A percentile compares a stretch with the other conserved stretches of the same genome.
Conservation (phyloP, 35 echinoderm and acorn worm species). For the Hemicentrotus pulcherrimus region DNA sequence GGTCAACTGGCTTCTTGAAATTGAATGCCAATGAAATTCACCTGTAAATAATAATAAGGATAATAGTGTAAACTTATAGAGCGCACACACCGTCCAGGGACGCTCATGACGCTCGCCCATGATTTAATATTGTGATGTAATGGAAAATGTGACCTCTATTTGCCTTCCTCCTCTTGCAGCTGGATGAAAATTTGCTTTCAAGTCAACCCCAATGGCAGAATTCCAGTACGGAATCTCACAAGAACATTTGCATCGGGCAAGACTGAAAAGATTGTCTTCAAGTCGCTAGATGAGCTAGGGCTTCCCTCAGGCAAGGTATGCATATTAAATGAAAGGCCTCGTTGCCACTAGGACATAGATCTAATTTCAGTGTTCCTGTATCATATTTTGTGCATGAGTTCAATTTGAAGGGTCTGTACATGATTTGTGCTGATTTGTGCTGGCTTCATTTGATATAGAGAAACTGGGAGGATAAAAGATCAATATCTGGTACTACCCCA, state of each 20-base stretch:
- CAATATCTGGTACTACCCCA: not conserved
- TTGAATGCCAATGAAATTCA: too few species aligned
- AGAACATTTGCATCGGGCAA: constrained; percentile 97
- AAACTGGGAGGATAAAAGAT: not conserved
- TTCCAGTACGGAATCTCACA: constrained; percentile 89
- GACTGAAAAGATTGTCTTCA: constrained; percentile 94
- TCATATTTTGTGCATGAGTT: not conserved
- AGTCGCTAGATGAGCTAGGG: constrained; percentile 89
- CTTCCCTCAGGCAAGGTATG: constrained; percentile 89
- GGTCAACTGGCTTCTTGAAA: not conserved
- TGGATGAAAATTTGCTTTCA: constrained; percentile 99
- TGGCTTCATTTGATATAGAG: not conserved
- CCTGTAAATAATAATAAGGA: too few species aligned
- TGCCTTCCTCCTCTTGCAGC: constrained; percentile 46
- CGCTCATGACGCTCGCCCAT: not conserved
- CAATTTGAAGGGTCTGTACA: not conserved
- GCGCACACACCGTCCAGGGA: too few species aligned
- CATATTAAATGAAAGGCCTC: not conserved
- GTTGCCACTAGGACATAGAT: not conserved
- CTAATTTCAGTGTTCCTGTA: not conserved
- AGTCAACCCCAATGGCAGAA: constrained; percentile 90
- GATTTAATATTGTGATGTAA: not conserved
- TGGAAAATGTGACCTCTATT: constrained; percentile 31
- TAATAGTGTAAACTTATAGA: too few species aligned
- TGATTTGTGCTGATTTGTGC: not conserved